Base-by-base conservation (phyloP, 2,797 vertebrate genomes). In the Lacerta agilis region DNA sequence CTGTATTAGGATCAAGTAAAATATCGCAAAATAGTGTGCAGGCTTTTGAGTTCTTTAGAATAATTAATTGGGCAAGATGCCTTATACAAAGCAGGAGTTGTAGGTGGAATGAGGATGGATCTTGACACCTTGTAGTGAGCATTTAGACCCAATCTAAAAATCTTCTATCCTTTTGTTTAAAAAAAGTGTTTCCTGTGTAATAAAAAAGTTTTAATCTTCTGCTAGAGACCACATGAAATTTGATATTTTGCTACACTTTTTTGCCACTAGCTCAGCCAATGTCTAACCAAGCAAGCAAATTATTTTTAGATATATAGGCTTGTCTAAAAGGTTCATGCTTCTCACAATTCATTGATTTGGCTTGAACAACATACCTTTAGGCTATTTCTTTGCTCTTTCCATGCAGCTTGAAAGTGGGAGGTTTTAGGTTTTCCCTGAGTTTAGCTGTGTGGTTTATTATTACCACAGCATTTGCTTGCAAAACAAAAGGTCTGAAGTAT, bases 271-370 rank as follows among this genome's bases (percentile, higher is more conserved):
- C 91, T 91, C 87, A 89, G 76, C 82, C 72, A 87, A 78, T 69
- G 67, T 90, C 89, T 90, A 93, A 69, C 89, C 75, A 87, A n/a
- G 45, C 80, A 79, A 43, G 41, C 38, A 71, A 87, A 87, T 93
- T 94, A 90, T 93, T 94, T 95, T 94, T 92, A 94, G 90, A 76
- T 88, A 73, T 76, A 18, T 91, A 80, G 20, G 49, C 72, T 85
- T 64, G 72, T 90, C 89, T 61, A 15, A 92, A 92, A 91, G 45
- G 79, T 91, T 92, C 89, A 84, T 91, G 64, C 67, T 90, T 81
- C 89, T 89, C 41, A 85, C 41, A 89, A 64, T 85, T 81, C 79
- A 90, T 41, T 93, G 87, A 91, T 93, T 89, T 86, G 83, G 77
- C 76, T 92, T 92, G 89, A 93, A 93, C 91, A 92, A 75, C 83